Conservation (phyloP, 2,797 vertebrate species). For the Gadopsis bispinosus region DNA sequence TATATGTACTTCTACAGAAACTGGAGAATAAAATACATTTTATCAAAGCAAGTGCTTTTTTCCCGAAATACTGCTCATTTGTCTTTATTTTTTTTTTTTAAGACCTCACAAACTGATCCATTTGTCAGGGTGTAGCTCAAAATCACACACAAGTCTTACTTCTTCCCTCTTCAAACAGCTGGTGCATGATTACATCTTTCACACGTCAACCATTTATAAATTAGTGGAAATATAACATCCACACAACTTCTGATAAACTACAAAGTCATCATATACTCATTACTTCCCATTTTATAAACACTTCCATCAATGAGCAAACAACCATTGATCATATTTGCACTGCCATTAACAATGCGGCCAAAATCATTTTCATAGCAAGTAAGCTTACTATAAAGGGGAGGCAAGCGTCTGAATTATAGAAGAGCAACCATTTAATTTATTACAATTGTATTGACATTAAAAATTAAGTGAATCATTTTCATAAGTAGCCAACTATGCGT, state of each 20-base stretch:
- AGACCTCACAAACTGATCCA: not conserved
- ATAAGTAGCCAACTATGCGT: slow-evolving; percentile 26
- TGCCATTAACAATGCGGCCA: not conserved
- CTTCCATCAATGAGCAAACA: not conserved
- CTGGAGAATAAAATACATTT: slow-evolving; percentile 50
- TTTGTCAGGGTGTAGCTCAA: slow-evolving; percentile 15
- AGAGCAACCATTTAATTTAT: slow-evolving; percentile 14
- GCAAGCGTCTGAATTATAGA: not conserved
- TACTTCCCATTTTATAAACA: not conserved
- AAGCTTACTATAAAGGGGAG: not conserved
- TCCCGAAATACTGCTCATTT: slow-evolving; percentile 20
- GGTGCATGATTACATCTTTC: no score
- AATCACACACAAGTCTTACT: slow-evolving; percentile 11
- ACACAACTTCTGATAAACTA: no score
- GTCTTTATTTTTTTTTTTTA: slow-evolving; percentile 11
- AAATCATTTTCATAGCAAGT: no score
- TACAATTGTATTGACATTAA: not conserved
- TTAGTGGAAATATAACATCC: not conserved
- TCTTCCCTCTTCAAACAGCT: slow-evolving; percentile 28
- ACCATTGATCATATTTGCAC: not conserved
- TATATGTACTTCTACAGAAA: slow-evolving; percentile 41
- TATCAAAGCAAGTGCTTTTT: slow-evolving; percentile 32
- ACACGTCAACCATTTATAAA: not conserved
- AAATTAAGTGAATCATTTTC: slow-evolving; percentile 19
- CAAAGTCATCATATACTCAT: not conserved